Evolutionary conservation across 2,888 invertebrate species (phyloP).

Genomic region (Steinernema hermaphroditum): DNA sequence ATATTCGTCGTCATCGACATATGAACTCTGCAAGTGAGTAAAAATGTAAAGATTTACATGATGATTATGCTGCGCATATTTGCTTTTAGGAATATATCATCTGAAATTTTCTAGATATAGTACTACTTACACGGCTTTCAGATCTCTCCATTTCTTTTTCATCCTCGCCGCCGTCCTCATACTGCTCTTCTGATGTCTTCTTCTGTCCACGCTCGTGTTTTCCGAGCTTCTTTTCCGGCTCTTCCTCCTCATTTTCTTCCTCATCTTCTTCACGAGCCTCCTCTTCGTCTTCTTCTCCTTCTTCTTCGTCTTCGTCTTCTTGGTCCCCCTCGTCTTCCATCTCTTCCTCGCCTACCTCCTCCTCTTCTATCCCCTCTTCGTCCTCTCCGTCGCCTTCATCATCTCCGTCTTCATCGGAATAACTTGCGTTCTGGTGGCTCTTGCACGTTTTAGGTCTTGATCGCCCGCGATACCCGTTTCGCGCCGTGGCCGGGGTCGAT

Average conservation of each 20-base stretch:
- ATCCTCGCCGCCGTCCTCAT: too few relatives aligned
- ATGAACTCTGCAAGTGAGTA: too few relatives aligned
- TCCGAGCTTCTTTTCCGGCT: too few relatives aligned
- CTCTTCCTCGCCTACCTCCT: neutral
- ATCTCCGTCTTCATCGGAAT: constrained; percentile 9
- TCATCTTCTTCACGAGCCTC: constrained; percentile 27
- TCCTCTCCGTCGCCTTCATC: constrained; percentile 10
- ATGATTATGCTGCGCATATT: too few relatives aligned
- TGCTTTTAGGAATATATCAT: too few relatives aligned
- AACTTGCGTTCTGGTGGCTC: neutral
- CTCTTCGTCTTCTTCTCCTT: constrained; percentile 42
- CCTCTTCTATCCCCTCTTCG: neutral
- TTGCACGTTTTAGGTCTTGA: neutral
- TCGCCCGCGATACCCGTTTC: neutral
- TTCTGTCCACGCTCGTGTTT: too few relatives aligned
- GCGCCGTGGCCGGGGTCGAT: neutral
- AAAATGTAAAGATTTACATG: too few relatives aligned
- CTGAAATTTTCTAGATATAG: too few relatives aligned
- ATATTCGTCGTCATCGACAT: neutral
- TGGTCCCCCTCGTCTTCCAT: constrained; percentile 21
- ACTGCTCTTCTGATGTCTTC: too few relatives aligned
- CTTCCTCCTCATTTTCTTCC: neutral
- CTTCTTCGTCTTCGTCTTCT: constrained; percentile 24
- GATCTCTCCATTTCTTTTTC: too few relatives aligned
- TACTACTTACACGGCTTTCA: too few relatives aligned